Base-by-base conservation (phyloP, 92 coral and sea anemone genomes). In the Actinernus sp. region DNA sequence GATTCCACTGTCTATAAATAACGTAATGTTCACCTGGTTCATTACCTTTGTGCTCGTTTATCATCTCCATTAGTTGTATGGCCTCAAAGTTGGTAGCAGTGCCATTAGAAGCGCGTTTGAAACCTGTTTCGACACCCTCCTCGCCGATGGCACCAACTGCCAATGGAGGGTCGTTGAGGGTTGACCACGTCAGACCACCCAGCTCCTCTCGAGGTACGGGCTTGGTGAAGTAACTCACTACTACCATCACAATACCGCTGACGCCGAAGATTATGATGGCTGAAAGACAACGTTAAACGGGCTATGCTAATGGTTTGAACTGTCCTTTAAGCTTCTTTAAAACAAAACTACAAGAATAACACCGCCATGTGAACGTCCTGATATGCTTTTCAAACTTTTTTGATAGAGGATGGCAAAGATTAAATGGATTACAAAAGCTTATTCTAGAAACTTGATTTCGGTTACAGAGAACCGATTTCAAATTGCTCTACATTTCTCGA, bases 171-270 rank as follows among this genome's bases (percentile, higher is more conserved):
- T 90, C 97, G 12, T 90, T 77, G 45, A 95, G 78, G 0, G 99
- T 91, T 3, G 76, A 57, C 99, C 99, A 95, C 2, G 99, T 95
- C 40, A 95, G 82, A 26, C 99, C 99, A 61, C 97, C 99, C 24
- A 95, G 90, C 58, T 91, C 88, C 38, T 87, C 86, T 45, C 85
- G 88, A 21, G 99, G 97, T 19, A 95, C 70, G 53, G 85, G 71
- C 61, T 70, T 77, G 10, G 99, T 95, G 54, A 95, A 74, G 26
- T 91, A 52, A 56, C 99, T 95, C 36, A 95, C 91, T 3, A 91
- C 88, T 2, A 86, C 71, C 91, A 95, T 95, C 13, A 91, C 77
- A 14, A 80, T 24, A 4, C 86, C 82, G 28, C 93, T 91, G 11
- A 74, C 92, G 0, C 78, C 92, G 69, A 92, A 95, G 22, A 95